Conservation (phyloP, 2,888 invertebrate species). For the Auanema freiburgensis region DNA sequence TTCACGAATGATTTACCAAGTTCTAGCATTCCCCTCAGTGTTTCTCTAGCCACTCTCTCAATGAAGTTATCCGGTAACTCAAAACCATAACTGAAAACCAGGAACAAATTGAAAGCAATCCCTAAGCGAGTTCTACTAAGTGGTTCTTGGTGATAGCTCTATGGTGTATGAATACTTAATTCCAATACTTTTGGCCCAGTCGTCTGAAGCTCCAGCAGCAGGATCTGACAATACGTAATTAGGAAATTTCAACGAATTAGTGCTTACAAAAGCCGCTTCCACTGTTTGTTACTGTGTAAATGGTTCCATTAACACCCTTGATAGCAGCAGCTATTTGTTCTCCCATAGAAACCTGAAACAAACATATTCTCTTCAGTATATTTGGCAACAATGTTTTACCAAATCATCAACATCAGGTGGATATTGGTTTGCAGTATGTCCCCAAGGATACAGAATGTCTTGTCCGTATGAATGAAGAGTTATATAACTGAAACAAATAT, state of each 20-base stretch:
- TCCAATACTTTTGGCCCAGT: conserved; percentile 56
- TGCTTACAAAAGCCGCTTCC: conserved; percentile 54
- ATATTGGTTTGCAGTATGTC: conserved; percentile 39
- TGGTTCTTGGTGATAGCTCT: conserved; percentile 47
- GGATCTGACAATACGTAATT: conserved; percentile 36
- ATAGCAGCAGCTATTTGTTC: conserved; percentile 44
- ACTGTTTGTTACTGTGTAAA: conserved; percentile 46
- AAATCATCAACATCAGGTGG: conserved; percentile 53
- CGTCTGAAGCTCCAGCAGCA: conserved; percentile 58
- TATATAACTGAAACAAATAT: conserved; percentile 29
- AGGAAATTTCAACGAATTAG: not conserved
- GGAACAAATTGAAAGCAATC: not conserved
- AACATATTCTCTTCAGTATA: not conserved
- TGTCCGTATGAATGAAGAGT: conserved; percentile 59
- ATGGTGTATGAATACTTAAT: conserved; percentile 59
- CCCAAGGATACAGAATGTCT: conserved; percentile 56
- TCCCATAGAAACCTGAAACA: conserved; percentile 2
- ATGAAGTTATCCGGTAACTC: conserved; percentile 40
- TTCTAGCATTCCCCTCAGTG: conserved; percentile 29
- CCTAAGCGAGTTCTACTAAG: conserved; percentile 18
- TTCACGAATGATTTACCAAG: conserved; percentile 9
- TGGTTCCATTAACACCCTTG: conserved; percentile 40
- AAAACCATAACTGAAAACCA: conserved; percentile 38
- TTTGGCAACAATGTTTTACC: conserved; percentile 18
- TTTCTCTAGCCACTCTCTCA: conserved; percentile 34